Base-by-base conservation (phyloP, 1,140 invertebrate genomes). In the Melipona quadrifasciata region DNA sequence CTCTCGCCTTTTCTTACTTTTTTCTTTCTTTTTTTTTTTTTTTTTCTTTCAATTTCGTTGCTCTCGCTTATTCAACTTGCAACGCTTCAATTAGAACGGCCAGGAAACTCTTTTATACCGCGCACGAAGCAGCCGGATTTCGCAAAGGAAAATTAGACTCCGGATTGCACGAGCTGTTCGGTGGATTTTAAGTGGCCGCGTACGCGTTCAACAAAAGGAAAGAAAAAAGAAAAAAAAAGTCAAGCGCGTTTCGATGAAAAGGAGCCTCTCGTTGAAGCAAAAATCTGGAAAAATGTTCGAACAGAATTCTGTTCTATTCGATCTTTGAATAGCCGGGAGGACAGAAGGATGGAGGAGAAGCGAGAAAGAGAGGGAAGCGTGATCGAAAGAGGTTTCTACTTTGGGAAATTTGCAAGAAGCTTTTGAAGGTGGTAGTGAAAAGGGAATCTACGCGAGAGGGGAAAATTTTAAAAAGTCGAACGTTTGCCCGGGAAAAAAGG, bases 61-160 rank as follows among this genome's bases (percentile, higher is more conserved):
- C 1, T 27, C 51, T 55, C 8, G 47, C 47, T 55, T 3, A 14
- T 73, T 73, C 51, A 73, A 6, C 72, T 31, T 31, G 27, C 19
- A 51, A 24, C 72, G 21, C 72, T 73, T 12, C 72, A 73, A 73
- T 73, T 72, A 72, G 70, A 72, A 27, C 14, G 51, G 39, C 4
- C 27, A 27, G 39, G 0, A 51, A 72, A 72, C 51, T 72, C 39
- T 51, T 72, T n/a, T 17, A 27, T n/a, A 39, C 47, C 17, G 47
- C 27, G 21, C n/a, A 10, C 11, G n/a, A 39, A 73, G 5, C 51
- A 55, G 47, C 71, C 21, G 72, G 10, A 55, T 73, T 73, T 55
- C 24, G 51, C 51, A 31, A n/a, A 55, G 27, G 47, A 55, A 73
- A 73, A 73, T 73, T 73, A 73, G 51, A 55, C 47, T 19, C 51